These are phyloP conservation scores for Carcharodon carcharias DNA, from an alignment of 2,797 vertebrate genomes.

Conservation along the genomic window DNA sequence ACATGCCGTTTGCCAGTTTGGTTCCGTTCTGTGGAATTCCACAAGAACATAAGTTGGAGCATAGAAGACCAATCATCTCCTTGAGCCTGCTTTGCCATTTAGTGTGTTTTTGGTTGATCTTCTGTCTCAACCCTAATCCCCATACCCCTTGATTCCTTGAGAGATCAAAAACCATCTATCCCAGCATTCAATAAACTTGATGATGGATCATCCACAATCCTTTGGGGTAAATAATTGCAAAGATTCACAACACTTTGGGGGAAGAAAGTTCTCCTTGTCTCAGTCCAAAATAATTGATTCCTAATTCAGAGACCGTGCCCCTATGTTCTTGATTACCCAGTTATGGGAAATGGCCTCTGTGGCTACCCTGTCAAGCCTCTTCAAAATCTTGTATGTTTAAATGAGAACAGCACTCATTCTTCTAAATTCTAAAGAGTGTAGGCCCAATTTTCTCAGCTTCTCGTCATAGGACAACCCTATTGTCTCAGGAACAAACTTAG, in stretches of 20 bases:
- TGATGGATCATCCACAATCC: neutral
- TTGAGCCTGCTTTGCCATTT: neutral
- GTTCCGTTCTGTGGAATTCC: neutral
- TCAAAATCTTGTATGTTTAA: neutral
- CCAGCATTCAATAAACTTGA: neutral
- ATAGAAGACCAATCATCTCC: neutral
- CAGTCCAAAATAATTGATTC: neutral
- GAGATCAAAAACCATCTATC: neutral
- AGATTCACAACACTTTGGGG: neutral
- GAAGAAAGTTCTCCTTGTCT: neutral
- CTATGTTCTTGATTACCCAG: neutral
- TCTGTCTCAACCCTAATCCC: neutral
- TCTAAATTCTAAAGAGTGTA: neutral
- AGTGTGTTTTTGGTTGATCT: neutral
- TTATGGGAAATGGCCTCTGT: neutral
- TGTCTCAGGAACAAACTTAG: neutral
- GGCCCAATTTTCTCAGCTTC: no score
- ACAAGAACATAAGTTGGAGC: neutral
- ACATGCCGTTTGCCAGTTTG: neutral
- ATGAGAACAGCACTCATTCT: neutral
- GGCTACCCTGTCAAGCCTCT: neutral
- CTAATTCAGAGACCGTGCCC: neutral
- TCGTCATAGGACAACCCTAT: neutral
- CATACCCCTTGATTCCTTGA: neutral
- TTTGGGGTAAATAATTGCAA: no score